Conservation (phyloP, 2,797 vertebrate genomes). For the Melanotaenia pygmaea region DNA sequence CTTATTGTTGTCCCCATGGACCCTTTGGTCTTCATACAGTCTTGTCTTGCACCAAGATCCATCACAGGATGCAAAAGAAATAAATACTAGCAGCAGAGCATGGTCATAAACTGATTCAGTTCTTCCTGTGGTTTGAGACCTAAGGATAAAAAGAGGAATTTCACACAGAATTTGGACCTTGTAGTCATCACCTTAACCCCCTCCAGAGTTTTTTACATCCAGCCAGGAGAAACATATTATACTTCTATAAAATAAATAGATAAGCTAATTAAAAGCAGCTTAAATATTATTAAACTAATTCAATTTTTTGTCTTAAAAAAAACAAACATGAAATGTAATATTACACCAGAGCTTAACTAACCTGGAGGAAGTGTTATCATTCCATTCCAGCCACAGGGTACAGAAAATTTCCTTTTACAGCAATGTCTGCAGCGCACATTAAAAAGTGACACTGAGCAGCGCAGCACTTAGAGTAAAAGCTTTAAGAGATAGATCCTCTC, state of each 20-base stretch:
- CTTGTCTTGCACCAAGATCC: constrained; percentile 13
- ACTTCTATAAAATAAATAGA: too few relatives aligned
- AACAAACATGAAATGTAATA: not conserved
- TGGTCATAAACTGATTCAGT: too few relatives aligned
- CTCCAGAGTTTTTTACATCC: too few relatives aligned
- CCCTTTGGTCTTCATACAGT: constrained; percentile 13
- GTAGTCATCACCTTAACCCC: not conserved
- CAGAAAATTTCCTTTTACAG: not conserved
- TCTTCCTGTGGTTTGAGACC: constrained; percentile 1
- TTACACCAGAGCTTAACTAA: not conserved
- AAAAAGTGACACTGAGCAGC: not conserved
- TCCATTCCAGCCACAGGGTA: not conserved
- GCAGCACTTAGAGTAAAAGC: constrained; percentile 1
- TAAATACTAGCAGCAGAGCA: not conserved
- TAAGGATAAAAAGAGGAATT: not conserved
- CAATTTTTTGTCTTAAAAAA: not conserved
- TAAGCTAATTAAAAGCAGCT: not conserved
- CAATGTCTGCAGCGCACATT: not conserved
- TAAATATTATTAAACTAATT: too few relatives aligned
- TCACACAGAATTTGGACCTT: not conserved
- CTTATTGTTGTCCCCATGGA: not conserved
- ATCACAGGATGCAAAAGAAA: constrained; percentile 10
- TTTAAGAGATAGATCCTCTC: constrained; percentile 20
- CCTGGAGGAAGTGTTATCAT: not conserved
- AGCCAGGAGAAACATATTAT: too few relatives aligned